A percentile compares a stretch with the other conserved stretches of the same genome.
phyloP scores from a whole-genome alignment of 2,888 invertebrate genomes.

The Dasypogon diadema region DNA sequence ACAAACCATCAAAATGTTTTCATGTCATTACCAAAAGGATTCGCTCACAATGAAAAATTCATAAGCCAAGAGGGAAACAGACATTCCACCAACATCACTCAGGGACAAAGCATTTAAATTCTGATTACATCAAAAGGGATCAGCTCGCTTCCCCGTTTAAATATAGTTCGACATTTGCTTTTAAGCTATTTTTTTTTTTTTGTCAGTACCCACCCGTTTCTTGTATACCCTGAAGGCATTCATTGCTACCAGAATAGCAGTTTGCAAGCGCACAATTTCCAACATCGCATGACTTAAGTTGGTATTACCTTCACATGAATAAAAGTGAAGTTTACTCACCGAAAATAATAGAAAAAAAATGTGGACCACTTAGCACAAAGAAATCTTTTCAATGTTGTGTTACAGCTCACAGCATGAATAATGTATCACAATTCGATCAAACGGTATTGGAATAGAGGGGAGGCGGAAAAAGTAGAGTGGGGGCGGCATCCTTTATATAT shows the following conservation, averaged over 20 bases:
- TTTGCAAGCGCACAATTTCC: background rate
- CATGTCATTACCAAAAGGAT: constrained; percentile 46
- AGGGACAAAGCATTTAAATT: constrained; percentile 42
- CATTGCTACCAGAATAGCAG: background rate
- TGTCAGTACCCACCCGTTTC: constrained; percentile 24
- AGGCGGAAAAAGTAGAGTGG: too few species aligned
- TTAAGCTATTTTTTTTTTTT: constrained; percentile 18
- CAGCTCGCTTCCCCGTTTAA: constrained; percentile 31
- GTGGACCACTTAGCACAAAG: constrained; percentile 43
- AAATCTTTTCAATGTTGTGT: constrained; percentile 25
- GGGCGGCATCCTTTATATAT: too few species aligned
- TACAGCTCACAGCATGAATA: constrained; percentile 36
- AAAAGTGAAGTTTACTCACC: constrained; percentile 3
- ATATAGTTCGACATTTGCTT: constrained; percentile 42
- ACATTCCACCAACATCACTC: constrained; percentile 23
- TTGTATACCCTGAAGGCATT: background rate
- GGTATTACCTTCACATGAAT: constrained; percentile 31
- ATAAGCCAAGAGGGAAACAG: constrained; percentile 23
- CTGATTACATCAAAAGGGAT: constrained; percentile 47
- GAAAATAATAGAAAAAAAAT: constrained; percentile 35
- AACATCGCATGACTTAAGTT: background rate
- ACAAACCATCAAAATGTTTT: constrained; percentile 48
- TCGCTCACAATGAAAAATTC: constrained; percentile 44
- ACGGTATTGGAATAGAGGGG: background rate
- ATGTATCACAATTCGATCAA: constrained; percentile 45